phyloP scores from a whole-genome alignment of 1,140 invertebrate species.

The Homalodisca vitripennis region DNA sequence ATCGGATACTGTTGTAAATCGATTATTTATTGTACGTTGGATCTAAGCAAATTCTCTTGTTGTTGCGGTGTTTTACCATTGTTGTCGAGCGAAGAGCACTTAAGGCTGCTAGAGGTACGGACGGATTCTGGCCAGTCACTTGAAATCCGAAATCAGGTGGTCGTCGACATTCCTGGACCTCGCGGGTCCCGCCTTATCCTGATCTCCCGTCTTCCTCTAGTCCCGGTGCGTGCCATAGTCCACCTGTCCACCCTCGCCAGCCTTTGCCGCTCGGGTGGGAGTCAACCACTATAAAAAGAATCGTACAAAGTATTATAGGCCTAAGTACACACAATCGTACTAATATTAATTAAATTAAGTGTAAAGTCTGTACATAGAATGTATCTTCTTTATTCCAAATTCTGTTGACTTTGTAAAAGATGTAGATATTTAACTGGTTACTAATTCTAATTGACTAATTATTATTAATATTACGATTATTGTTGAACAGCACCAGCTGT shows the following conservation, averaged over 20 bases:
- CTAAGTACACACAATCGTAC: conserved; percentile 32
- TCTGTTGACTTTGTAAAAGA: not conserved
- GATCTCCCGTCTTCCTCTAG: not conserved
- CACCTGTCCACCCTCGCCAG: not conserved
- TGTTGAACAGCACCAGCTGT: not conserved
- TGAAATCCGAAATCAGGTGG: too few relatives aligned
- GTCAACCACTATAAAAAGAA: conserved; percentile 28
- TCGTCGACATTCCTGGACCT: not conserved
- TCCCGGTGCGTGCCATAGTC: not conserved
- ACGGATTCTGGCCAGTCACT: too few relatives aligned
- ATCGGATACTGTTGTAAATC: conserved; percentile 26
- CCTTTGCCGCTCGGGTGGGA: not conserved
- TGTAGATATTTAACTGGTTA: conserved; percentile 13
- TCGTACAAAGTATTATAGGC: conserved; percentile 41
- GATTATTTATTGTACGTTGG: conserved; percentile 27
- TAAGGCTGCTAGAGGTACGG: too few relatives aligned
- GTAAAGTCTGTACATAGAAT: conserved; percentile 13
- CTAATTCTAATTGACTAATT: conserved; percentile 19
- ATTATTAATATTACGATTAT: conserved; percentile 9
- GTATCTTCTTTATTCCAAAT: not conserved
- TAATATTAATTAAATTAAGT: conserved; percentile 1
- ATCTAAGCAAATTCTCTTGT: not conserved
- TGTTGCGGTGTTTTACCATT: conserved; percentile 2
- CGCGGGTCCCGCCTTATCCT: not conserved
- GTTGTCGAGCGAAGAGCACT: not conserved